phyloP scores from a whole-genome alignment of 1,140 invertebrate genomes.

The Aethina tumida region DNA sequence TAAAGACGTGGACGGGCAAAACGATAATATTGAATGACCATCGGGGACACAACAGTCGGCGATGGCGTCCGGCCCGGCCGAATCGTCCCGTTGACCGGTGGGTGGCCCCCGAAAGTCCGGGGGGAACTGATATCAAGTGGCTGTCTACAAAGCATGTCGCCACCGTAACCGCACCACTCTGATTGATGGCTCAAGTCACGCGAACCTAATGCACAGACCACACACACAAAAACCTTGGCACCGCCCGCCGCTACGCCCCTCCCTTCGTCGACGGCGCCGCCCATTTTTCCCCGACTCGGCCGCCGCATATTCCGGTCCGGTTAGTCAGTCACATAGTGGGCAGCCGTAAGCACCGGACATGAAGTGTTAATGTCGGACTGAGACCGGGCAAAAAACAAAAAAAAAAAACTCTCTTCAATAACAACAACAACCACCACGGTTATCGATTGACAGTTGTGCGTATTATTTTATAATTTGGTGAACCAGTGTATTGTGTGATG shows the following conservation, averaged over 20 bases:
- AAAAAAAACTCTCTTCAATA: no score
- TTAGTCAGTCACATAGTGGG: conserved; percentile 24
- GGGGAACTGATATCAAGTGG: conserved; percentile 33
- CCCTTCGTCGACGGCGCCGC: conserved; percentile 6
- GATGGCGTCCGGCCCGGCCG: conserved; percentile 23
- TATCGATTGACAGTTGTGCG: conserved; percentile 12
- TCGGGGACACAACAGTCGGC: conserved; percentile 22
- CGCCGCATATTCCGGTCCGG: conserved; percentile 6
- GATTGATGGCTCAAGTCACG: conserved; percentile 35
- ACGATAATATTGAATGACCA: conserved; percentile 8
- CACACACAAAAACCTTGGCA: conserved; percentile 23
- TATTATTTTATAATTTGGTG: conserved; percentile 14
- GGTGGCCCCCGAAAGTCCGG: conserved; percentile 27
- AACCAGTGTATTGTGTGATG: conserved; percentile 26
- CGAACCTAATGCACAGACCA: conserved; percentile 34
- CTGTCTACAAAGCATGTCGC: conserved; percentile 37
- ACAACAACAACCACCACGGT: no score
- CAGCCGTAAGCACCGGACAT: conserved; percentile 18
- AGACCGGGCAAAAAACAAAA: no score
- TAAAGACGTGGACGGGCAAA: no score
- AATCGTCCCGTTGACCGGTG: conserved; percentile 28
- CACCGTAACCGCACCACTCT: conserved; percentile 34
- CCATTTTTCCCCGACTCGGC: conserved; percentile 1
- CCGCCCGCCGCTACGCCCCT: conserved; percentile 12
- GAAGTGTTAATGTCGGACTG: conserved; percentile 9